Conservation (phyloP, 2,113 vertebrate species). For the Hippolais icterina region DNA sequence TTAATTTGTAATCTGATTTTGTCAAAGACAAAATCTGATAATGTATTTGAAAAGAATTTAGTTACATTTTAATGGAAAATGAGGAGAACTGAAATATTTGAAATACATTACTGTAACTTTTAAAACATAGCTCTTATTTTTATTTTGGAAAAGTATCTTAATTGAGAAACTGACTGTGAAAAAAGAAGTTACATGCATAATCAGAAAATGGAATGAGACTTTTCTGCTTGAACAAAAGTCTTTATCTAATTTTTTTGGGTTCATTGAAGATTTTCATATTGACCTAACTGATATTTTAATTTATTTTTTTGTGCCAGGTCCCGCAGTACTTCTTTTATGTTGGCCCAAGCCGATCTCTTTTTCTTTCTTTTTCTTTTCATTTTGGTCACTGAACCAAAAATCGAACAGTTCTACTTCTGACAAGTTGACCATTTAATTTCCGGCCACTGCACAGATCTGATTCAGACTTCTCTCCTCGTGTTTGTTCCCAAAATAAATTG, state of each 20-base stretch:
- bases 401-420: conserved; percentile 48
- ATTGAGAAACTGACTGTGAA: not conserved
- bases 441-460: conserved; percentile 60
- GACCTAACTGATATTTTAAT: conserved; percentile 56
- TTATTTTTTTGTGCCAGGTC: conserved; percentile 32
- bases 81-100: not conserved
- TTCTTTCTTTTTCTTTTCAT: conserved; percentile 59
- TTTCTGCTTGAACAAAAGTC: conserved; percentile 42
- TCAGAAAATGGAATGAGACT: conserved; percentile 7
- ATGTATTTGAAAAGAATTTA: not conserved
- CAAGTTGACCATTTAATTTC: conserved; percentile 68
- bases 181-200: not conserved
- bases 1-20: not conserved
- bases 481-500: conserved; percentile 56
- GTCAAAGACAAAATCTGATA: not conserved
- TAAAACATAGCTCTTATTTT: not conserved
- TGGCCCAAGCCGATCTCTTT: conserved; percentile 32
- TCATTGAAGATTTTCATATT: conserved; percentile 61
- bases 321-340: conserved; percentile 9
- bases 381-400: conserved; percentile 67
- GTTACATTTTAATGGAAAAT: not conserved
- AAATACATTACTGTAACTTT: not conserved
- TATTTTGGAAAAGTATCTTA: not conserved
- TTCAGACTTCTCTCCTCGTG: not conserved
- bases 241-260: conserved; percentile 41